Base-by-base conservation (phyloP, 2,113 vertebrate species). In the Hiodon alosoides region DNA sequence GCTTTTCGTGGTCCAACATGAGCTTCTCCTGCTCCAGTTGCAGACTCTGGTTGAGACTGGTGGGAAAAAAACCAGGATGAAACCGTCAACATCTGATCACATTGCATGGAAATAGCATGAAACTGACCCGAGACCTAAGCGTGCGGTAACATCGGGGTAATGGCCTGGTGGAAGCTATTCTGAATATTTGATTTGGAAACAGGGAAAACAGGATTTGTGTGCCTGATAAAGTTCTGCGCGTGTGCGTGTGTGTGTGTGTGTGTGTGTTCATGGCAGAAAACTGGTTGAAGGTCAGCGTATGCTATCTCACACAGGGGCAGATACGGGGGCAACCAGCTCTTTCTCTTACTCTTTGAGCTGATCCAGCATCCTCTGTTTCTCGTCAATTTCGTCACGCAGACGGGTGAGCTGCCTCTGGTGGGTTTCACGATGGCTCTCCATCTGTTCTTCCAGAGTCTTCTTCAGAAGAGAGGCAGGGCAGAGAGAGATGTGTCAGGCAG, bases 361-460 rank as follows among this genome's bases (percentile, higher is more conserved):
- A 17, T 96, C 95, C n/a, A 95, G 91, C 82, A 90, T 91, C 87
- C 91, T 95, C 90, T 95, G 95, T 82, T 95, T 98, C 87, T 93
- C 94, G 54, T 95, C 92, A 6, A 96, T 94, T 69, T 98, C 95
- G 6, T 96, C 95, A 7, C 94, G 87, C 74, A 97, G 91, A 51
- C 94, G 91, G 80, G 91, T 88, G 81, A 97, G 91, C 89, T 95
- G 94, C 86, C 93, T 96, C 89, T 95, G 94, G 81, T 94, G 94
- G 47, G 90, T 90, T 85, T 98, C 95, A 85, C 92, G 87, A 87
- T 96, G 93, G 69, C 84, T 93, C 85, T 95, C 94, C 92, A 96
- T 94, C 90, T 97, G 93, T 86, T 96, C 91, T 84, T 96, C 93
- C 87, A 94, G 82, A 0, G 93, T 89, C 70, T 92, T 95, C 96